These are phyloP conservation scores for Bovichtus variegatus DNA, from an alignment of 2,797 vertebrate genomes.

Conservation along the genomic window DNA sequence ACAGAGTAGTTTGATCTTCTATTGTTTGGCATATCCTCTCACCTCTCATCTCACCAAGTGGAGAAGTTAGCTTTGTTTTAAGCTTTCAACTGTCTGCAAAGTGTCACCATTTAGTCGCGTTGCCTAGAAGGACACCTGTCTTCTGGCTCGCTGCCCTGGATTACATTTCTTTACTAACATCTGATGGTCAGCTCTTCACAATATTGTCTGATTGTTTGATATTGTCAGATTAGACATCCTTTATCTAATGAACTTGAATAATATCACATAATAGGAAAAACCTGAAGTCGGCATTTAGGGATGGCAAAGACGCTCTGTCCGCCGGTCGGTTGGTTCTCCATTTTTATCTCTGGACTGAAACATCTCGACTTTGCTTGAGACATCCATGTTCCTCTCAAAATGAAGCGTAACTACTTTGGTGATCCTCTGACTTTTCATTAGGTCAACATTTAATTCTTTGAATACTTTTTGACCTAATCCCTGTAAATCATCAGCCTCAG, in stretches of 20 bases:
- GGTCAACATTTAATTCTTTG: background rate
- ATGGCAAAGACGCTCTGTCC: no score
- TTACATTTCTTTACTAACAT: background rate
- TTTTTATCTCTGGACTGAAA: no score
- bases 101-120: background rate
- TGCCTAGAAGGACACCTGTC: background rate
- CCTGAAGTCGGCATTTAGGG: no score
- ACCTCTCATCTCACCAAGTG: background rate
- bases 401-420: background rate
- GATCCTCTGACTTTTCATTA: no score
- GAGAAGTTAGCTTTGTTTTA: background rate
- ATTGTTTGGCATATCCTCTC: background rate
- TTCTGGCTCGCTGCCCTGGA: background rate
- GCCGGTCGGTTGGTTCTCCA: no score
- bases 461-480: background rate
- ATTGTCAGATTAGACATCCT: background rate
- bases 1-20: background rate
- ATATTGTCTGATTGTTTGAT: no score
- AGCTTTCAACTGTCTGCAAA: background rate
- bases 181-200: conserved; percentile 4
- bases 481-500: background rate
- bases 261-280: background rate
- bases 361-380: no score
- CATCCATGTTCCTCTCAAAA: background rate
- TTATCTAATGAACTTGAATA: background rate